These are phyloP conservation scores for Empidonax traillii DNA, from an alignment of 2,113 vertebrate species.

Conservation along the genomic window DNA sequence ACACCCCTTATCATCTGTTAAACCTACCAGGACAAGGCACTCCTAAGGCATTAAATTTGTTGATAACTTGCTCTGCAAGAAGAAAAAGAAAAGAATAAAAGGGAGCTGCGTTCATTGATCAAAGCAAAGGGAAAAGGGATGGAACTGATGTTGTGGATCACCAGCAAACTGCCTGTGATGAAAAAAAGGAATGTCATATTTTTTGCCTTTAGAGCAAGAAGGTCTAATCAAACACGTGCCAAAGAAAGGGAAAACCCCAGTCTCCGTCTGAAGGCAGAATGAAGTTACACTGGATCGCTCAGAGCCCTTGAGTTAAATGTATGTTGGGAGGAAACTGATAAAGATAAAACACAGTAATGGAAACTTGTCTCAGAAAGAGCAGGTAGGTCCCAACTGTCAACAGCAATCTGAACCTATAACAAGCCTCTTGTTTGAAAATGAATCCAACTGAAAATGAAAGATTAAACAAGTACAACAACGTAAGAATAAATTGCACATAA, in stretches of 20 bases:
- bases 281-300: not conserved
- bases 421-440: slow-evolving; percentile 57
- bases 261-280: not conserved
- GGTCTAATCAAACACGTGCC: not conserved
- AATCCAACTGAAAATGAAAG: slow-evolving; percentile 66
- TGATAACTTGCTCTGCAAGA: not conserved
- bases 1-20: not conserved
- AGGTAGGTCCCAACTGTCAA: slow-evolving; percentile 53
- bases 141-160: not conserved
- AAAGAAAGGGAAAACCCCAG: not conserved
- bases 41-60: not conserved
- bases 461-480: slow-evolving; percentile 66
- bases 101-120: not conserved
- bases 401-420: slow-evolving; percentile 53
- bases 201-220: not conserved
- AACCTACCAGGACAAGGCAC: not conserved
- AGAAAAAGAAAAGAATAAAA: not conserved
- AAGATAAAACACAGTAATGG: slow-evolving; percentile 45
- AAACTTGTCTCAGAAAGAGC: slow-evolving; percentile 28
- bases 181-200: not conserved
- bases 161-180: not conserved
- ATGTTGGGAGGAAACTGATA: slow-evolving; percentile 24
- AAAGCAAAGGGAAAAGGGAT: not conserved
- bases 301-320: slow-evolving; percentile 25
- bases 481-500: slow-evolving; percentile 69